Conservation (phyloP, 2,113 vertebrate genomes). For the Myotis yumanensis region DNA sequence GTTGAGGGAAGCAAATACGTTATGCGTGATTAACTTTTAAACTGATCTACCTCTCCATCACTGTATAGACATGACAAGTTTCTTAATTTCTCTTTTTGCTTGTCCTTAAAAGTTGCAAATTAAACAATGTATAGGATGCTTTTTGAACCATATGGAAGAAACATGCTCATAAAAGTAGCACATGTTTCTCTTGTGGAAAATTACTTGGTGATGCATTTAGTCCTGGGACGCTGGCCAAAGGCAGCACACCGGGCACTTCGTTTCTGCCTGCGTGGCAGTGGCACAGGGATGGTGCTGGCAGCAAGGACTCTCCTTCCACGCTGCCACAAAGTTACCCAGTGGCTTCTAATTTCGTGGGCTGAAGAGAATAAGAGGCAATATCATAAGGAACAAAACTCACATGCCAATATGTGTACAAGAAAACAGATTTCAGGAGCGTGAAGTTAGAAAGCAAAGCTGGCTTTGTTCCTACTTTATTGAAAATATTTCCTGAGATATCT, state of each 20-base stretch:
- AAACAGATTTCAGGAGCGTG: not conserved
- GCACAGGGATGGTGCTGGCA: no score
- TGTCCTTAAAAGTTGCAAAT: conserved; percentile 25
- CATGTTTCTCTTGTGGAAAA: not conserved
- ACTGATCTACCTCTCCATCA: not conserved
- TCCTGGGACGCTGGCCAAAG: not conserved
- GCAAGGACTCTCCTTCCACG: not conserved
- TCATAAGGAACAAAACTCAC: not conserved
- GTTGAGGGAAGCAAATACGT: not conserved
- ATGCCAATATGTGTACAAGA: not conserved
- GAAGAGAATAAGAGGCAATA: not conserved
- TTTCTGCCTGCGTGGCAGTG: not conserved
- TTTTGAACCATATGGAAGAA: not conserved
- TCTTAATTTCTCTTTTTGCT: not conserved
- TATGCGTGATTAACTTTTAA: not conserved
- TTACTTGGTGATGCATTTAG: not conserved
- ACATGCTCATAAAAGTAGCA: not conserved
- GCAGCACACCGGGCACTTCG: not conserved
- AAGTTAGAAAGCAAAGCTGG: not conserved
- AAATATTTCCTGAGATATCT: not conserved
- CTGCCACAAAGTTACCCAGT: not conserved
- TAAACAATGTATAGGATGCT: not conserved
- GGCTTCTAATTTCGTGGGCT: not conserved
- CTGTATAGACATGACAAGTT: not conserved
- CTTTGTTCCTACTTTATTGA: not conserved